phyloP scores from a whole-genome alignment of 23 tunicate genomes.

The Clavelina lepadiformis region DNA sequence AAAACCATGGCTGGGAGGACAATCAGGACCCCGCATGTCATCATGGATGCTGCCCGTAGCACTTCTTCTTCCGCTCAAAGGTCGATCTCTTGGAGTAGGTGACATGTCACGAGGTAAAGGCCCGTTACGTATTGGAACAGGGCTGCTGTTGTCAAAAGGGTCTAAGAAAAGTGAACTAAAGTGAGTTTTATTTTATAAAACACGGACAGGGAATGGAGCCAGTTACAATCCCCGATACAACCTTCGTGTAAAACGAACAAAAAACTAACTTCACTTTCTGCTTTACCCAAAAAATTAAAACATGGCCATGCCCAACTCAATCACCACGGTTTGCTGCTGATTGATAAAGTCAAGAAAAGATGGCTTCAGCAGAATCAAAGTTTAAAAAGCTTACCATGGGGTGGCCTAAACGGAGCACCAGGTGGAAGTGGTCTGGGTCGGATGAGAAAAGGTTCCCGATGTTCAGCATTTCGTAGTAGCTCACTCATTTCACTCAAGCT shows the following conservation, averaged over 20 bases:
- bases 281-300: no score
- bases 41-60: slow-evolving; percentile 71
- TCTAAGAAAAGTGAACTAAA: no score
- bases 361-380: no score
- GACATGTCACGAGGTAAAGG: slow-evolving; percentile 18
- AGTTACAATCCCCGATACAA: no score
- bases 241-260: no score
- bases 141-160: slow-evolving; percentile 1
- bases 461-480: slow-evolving; percentile 12
- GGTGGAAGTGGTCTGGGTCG: slow-evolving; percentile 30
- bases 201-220: no score
- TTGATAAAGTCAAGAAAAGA: no score
- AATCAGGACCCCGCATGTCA: slow-evolving; percentile 35
- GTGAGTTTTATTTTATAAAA: no score
- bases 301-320: no score
- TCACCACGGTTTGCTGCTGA: no score
- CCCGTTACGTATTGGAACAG: slow-evolving; percentile 33
- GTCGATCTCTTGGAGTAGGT: slow-evolving; percentile 25
- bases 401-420: background rate
- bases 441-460: slow-evolving; percentile 16
- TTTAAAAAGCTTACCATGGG: no score
- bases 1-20: slow-evolving; percentile 47
- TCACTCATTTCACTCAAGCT: background rate
- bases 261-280: no score
- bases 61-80: slow-evolving; percentile 32